These are phyloP conservation scores for Melanophora roralis DNA, from an alignment of 2,888 invertebrate genomes.

Conservation along the genomic window DNA sequence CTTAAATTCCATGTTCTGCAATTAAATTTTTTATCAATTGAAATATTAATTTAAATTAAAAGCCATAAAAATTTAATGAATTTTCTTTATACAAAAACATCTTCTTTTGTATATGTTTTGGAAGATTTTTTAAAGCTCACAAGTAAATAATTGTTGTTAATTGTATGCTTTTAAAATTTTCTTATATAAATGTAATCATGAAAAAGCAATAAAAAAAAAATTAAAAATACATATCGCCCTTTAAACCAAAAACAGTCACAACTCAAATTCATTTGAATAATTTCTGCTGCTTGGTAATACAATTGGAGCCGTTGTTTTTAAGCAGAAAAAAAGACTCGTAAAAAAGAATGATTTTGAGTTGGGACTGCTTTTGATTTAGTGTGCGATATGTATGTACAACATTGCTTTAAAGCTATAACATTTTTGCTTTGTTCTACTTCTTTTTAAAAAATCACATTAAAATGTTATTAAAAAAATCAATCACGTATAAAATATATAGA, in stretches of 20 bases:
- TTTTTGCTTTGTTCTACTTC: background rate
- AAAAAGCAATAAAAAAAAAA: background rate
- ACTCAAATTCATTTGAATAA: too few relatives aligned
- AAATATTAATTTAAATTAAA: slow-evolving; percentile 45
- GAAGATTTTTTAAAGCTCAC: background rate
- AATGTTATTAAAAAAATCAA: background rate
- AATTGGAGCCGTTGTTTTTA: too few relatives aligned
- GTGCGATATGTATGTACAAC: too few relatives aligned
- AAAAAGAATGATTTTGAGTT: too few relatives aligned
- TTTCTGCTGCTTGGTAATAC: too few relatives aligned
- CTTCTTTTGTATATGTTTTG: background rate
- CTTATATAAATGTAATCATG: background rate
- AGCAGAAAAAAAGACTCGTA: too few relatives aligned
- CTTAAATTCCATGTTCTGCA: background rate
- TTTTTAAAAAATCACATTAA: background rate
- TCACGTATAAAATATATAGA: background rate
- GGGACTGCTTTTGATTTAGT: too few relatives aligned
- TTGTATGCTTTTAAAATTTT: background rate
- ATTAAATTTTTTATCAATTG: slow-evolving; percentile 23
- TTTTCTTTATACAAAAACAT: background rate
- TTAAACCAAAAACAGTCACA: too few relatives aligned
- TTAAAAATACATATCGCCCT: background rate
- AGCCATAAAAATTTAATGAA: slow-evolving; percentile 29
- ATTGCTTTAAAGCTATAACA: background rate
- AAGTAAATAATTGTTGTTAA: background rate